phyloP scores from a whole-genome alignment of 1,140 invertebrate genomes.

The Lethrus apterus region DNA sequence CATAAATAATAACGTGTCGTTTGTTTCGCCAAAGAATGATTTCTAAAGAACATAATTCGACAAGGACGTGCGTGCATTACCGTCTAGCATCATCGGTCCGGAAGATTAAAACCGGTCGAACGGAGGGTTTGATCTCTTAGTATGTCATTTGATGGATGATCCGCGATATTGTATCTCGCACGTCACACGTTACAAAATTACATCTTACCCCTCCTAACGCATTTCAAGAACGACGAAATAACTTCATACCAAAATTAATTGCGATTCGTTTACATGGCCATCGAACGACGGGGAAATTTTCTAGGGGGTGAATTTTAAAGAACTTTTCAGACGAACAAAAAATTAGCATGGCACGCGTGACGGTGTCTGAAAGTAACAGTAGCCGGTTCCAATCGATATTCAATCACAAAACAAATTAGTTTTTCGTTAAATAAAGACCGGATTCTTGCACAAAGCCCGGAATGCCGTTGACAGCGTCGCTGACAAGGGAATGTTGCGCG shows the following conservation, averaged over 20 bases:
- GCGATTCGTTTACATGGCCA: constrained; percentile 9
- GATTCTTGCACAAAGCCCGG: constrained; percentile 19
- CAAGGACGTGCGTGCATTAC: no score
- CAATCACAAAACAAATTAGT: constrained; percentile 27
- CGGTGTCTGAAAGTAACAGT: constrained; percentile 7
- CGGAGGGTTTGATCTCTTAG: constrained; percentile 2
- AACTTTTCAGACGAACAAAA: no score
- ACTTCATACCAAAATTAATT: constrained; percentile 12
- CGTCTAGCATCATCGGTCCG: no score
- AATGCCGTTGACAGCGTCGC: constrained; percentile 19
- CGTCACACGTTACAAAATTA: constrained; percentile 12
- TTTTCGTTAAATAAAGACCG: constrained; percentile 23
- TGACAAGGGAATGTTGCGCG: constrained; percentile 9
- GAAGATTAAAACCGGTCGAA: no score
- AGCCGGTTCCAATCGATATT: constrained; percentile 20
- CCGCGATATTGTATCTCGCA: constrained; percentile 13
- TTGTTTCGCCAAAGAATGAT: no score
- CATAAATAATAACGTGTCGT: no score
- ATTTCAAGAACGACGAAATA: constrained; percentile 1
- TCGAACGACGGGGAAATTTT: constrained; percentile 1
- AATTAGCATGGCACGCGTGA: no score
- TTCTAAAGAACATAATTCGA: no score
- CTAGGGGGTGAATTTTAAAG: no score
- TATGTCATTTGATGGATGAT: constrained; percentile 16
- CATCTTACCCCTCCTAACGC: constrained; percentile 1